Base-by-base conservation (phyloP, 2,888 invertebrate genomes). In the Ormia ochracea region DNA sequence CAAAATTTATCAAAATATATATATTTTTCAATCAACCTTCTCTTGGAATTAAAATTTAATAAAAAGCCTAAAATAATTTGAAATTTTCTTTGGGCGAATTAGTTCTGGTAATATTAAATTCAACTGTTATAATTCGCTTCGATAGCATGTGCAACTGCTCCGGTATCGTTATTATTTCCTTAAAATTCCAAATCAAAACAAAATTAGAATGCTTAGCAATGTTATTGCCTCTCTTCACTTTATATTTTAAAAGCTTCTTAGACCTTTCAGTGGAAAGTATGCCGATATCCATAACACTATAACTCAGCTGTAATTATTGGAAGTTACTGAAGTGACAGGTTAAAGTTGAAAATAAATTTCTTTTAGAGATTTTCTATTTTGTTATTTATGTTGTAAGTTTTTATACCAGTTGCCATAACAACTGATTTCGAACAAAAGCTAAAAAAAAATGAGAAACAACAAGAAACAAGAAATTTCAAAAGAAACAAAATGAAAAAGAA, bases 381-480 rank as follows among this genome's bases (percentile, higher is more conserved):
- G 14, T 14, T 14, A 38, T 26, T 9, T 1, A 28, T 26, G 7
- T 14, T 4, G 10, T 31, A 26, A 36, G 1, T 19, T 17, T 66
- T 75, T 50, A 70, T 77, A 77, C 63, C 63, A 56, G 76, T 77
- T 70, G 26, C 69, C 56, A 77, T 70, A 58, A 56, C 76, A 48
- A 77, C 69, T 26, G n/a, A 19, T 28, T 56, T 38, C 7, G 10
- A 26, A 26, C 9, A 72, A 19, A 48, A 52, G 43, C 1, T n/a
- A 4, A 14, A 58, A 26, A 50, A 19, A 10, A 59, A 33, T 10
- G 21, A 28, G 17, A 58, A 58, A 58, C 31, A 41, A 7, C 31
- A 50, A 12, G n/a, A 28, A 48, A 26, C 14, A 9, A 5, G 54
- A 72, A 63, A 28, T 2, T 43, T 38, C 14, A 66, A 58, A 3